Conservation (phyloP, 2,797 vertebrate species). For the Tragopan temminckii region DNA sequence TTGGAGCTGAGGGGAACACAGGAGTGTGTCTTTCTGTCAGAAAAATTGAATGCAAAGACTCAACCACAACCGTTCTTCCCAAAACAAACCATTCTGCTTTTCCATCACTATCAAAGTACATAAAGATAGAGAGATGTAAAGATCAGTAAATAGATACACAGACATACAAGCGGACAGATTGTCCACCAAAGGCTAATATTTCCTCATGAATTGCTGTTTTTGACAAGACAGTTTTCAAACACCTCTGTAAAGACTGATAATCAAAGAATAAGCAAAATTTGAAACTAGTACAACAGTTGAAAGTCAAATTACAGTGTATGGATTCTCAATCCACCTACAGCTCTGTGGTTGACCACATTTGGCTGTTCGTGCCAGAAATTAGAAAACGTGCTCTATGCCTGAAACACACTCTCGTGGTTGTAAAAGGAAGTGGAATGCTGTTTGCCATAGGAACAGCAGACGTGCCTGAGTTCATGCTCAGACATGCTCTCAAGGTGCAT, state of each 20-base stretch:
- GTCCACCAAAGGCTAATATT: not conserved
- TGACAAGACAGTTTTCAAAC: not conserved
- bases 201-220: not conserved
- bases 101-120: not conserved
- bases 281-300: not conserved
- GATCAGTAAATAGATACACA: not conserved
- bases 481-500: not conserved
- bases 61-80: not conserved
- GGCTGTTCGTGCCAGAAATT: not conserved
- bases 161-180: not conserved
- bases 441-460: not conserved
- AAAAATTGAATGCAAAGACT: not conserved
- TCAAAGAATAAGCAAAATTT: not conserved
- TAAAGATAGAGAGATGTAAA: not conserved
- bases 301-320: not conserved
- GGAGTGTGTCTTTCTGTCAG: not conserved
- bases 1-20: not conserved
- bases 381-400: not conserved
- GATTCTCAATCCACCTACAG: not conserved
- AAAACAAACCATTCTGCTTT: not conserved
- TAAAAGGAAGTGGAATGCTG: not conserved
- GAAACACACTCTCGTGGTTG: rapidly evolving
- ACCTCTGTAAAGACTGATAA: not conserved
- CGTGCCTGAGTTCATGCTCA: rapidly evolving
- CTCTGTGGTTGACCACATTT: not conserved